Evolutionary conservation across 2,113 vertebrate genomes (phyloP).

Genomic region (Sitta europaea): DNA sequence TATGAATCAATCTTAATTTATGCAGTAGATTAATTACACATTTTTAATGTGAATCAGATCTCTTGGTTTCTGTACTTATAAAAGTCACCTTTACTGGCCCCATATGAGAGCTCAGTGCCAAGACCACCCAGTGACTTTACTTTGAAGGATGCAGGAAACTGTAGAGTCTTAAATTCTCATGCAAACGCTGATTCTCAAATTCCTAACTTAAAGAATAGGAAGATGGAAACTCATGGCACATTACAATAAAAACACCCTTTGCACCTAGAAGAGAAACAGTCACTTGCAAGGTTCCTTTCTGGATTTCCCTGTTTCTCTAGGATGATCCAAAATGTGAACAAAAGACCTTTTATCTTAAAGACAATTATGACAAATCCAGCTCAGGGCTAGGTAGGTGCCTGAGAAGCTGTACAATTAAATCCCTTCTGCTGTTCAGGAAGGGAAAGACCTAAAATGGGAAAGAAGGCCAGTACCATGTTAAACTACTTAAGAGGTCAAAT

Average conservation of each 20-base stretch:
- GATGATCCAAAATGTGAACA: not conserved
- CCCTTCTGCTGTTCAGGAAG: not conserved
- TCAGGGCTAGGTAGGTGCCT: not conserved
- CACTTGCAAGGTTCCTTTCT: not conserved
- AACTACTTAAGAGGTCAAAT: conserved; percentile 56
- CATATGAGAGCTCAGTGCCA: not conserved
- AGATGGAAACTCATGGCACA: conserved; percentile 3
- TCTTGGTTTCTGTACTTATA: not conserved
- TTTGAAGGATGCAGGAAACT: conserved; percentile 27
- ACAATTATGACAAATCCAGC: not conserved
- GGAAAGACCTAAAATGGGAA: conserved; percentile 39
- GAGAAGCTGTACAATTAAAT: not conserved
- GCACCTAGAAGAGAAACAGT: not conserved
- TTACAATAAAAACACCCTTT: not conserved
- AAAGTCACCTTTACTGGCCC: conserved; percentile 22
- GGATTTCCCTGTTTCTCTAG: not conserved
- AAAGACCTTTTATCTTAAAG: not conserved
- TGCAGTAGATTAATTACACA: not conserved
- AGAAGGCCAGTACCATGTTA: conserved; percentile 39
- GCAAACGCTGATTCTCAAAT: conserved; percentile 22
- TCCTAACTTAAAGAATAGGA: conserved; percentile 39
- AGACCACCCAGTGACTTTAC: conserved; percentile 50
- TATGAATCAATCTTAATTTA: conserved; percentile 7
- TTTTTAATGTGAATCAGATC: conserved; percentile 21
- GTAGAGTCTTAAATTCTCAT: conserved; percentile 14